These are phyloP conservation scores for Dynastes hyllus DNA, from an alignment of 2,888 invertebrate species.

Conservation along the genomic window DNA sequence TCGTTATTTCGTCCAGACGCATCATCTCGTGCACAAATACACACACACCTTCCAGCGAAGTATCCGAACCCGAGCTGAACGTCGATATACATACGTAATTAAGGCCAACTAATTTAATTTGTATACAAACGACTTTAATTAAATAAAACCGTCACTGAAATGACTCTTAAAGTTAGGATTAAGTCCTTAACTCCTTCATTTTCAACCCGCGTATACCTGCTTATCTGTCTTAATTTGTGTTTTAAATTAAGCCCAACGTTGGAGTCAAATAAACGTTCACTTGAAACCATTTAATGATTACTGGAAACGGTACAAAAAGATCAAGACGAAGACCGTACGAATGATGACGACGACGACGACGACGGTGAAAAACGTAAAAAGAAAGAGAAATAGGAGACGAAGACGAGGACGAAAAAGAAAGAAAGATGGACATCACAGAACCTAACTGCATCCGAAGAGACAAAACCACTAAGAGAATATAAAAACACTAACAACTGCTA, in stretches of 20 bases:
- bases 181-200: conserved; percentile 64
- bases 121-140: conserved; percentile 64
- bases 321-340: conserved; percentile 5
- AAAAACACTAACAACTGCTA: conserved; percentile 50
- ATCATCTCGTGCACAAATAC: too few species aligned
- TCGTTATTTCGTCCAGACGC: too few species aligned
- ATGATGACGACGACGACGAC: conserved; percentile 35
- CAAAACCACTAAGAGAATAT: conserved; percentile 47
- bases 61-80: not conserved
- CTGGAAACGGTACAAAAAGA: conserved; percentile 43
- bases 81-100: conserved; percentile 55
- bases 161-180: conserved; percentile 63
- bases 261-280: conserved; percentile 59
- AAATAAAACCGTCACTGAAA: conserved; percentile 58
- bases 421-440: conserved; percentile 9
- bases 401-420: conserved; percentile 29
- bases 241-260: conserved; percentile 64
- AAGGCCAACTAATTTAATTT: conserved; percentile 64
- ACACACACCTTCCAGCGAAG: not conserved
- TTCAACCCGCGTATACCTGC: conserved; percentile 61
- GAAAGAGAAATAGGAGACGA: conserved; percentile 41
- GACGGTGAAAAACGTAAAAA: conserved; percentile 39
- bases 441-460: conserved; percentile 33
- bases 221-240: conserved; percentile 66
- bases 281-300: conserved; percentile 46